Conservation (phyloP, 2,797 vertebrate genomes). For the Clarias fuscus region DNA sequence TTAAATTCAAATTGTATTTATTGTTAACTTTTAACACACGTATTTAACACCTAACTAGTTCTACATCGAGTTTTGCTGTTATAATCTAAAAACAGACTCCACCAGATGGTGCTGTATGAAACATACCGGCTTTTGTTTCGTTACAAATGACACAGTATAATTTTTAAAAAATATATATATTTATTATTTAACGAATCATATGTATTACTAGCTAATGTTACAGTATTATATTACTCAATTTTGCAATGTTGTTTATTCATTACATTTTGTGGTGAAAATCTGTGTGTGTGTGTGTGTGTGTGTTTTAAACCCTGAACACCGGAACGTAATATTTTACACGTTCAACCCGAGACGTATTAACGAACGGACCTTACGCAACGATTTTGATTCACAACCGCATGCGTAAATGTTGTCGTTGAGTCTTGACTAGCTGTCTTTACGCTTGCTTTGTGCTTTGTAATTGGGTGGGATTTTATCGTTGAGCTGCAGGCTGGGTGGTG, state of each 20-base stretch:
- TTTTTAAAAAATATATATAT: background rate
- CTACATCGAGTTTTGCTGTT: background rate
- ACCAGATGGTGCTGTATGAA: background rate
- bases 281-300: too few relatives aligned
- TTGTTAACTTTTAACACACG: background rate
- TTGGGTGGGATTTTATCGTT: conserved; percentile 34
- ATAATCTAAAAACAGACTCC: background rate
- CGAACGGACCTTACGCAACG: conserved; percentile 13
- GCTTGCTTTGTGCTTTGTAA: background rate
- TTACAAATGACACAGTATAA: background rate
- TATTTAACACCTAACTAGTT: background rate
- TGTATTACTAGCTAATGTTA: too few relatives aligned
- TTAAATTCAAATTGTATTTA: background rate
- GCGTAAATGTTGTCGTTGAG: background rate
- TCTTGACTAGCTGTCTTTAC: background rate
- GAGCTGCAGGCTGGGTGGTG: conserved; percentile 22
- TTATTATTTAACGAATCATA: too few relatives aligned
- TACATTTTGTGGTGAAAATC: background rate
- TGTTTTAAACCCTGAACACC: background rate
- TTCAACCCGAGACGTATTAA: conserved; percentile 38
- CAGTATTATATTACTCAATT: background rate
- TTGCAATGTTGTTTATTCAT: background rate
- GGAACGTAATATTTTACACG: conserved; percentile 30
- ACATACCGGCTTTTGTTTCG: background rate
- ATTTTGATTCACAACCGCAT: conserved; percentile 35